Evolutionary conservation across 1,140 invertebrate species (phyloP).

Genomic region (Cydia amplana): DNA sequence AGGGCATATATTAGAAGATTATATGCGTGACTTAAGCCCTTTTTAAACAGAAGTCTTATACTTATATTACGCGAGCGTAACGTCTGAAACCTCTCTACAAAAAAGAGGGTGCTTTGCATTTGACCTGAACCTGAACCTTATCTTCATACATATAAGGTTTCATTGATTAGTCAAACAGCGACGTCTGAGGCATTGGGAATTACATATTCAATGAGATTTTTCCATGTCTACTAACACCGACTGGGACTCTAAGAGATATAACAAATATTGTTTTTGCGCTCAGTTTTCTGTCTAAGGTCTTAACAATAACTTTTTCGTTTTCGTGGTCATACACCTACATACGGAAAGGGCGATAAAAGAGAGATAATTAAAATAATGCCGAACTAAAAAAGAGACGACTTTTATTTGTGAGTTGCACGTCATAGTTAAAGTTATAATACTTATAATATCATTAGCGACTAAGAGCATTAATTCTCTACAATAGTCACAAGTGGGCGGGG

Average conservation of each 20-base stretch:
- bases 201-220: slow-evolving; percentile 19
- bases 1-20: not conserved
- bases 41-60: not conserved
- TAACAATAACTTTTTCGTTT: no score
- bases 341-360: no score
- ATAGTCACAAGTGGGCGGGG: no score
- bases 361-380: no score
- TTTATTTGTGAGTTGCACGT: no score
- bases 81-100: slow-evolving; percentile 10
- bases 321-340: no score
- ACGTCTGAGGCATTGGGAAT: slow-evolving; percentile 12
- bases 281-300: not conserved
- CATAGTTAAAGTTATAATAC: no score
- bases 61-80: not conserved
- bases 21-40: not conserved
- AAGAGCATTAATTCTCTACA: no score
- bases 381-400: no score
- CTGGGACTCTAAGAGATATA: not conserved
- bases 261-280: slow-evolving; percentile 8
- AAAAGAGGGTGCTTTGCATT: slow-evolving; percentile 7
- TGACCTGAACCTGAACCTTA: not conserved
- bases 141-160: not conserved
- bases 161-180: not conserved
- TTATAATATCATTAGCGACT: no score
- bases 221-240: slow-evolving; percentile 7